These are phyloP conservation scores for Bibio marci DNA, from an alignment of 2,888 invertebrate species.

Conservation along the genomic window DNA sequence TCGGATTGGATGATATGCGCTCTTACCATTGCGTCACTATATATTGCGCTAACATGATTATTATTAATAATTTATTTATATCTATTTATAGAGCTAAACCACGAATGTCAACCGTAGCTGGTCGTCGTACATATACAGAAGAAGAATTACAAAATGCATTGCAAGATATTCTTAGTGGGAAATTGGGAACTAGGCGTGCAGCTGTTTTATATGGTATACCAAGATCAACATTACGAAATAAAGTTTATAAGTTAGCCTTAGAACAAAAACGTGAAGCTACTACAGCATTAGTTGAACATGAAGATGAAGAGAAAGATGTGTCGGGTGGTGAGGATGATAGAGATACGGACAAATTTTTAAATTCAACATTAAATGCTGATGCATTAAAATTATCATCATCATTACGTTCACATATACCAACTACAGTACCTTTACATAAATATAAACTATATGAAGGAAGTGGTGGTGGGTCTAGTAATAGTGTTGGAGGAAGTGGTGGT, in stretches of 20 bases:
- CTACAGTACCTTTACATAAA: constrained; percentile 8
- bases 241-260: constrained; percentile 70
- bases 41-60: no score
- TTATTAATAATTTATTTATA: no score
- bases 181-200: constrained; percentile 81
- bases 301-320: constrained; percentile 32
- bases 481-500: no score
- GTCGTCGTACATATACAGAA: constrained; percentile 80
- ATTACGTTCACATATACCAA: constrained; percentile 19
- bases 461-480: no score
- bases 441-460: not conserved
- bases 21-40: no score
- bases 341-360: constrained; percentile 38
- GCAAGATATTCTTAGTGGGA: constrained; percentile 82
- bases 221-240: constrained; percentile 88
- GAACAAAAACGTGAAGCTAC: constrained; percentile 49
- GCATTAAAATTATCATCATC: constrained; percentile 37
- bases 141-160: constrained; percentile 89
- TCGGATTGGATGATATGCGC: no score
- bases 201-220: constrained; percentile 94
- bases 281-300: constrained; percentile 14
- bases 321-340: constrained; percentile 23
- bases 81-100: constrained; percentile 54
- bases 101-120: constrained; percentile 42
- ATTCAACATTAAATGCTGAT: constrained; percentile 36